Evolutionary conservation across 37 sponge, comb jelly and placozoan genomes (phyloP).

Genomic region (Mnemiopsis leidyi): DNA sequence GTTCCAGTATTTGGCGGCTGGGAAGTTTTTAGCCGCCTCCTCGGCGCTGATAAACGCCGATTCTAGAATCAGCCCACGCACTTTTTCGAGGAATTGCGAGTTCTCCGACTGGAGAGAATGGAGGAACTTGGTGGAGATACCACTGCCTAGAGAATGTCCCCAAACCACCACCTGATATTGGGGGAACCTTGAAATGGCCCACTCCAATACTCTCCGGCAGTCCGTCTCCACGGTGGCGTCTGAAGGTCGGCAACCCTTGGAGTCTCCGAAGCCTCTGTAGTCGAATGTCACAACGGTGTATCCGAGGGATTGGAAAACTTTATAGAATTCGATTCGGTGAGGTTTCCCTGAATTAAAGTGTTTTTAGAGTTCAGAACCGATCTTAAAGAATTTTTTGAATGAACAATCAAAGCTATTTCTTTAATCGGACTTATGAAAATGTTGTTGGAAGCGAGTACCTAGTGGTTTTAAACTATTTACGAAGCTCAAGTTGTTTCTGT

Average conservation of each 20-base stretch:
- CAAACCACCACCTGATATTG: conserved; percentile 72
- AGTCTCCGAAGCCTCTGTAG: conserved; percentile 88
- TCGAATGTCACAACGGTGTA: conserved; percentile 84
- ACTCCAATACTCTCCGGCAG: conserved; percentile 71
- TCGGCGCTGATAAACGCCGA: conserved; percentile 58
- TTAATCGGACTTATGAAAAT: neutral
- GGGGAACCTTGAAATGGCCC: conserved; percentile 70
- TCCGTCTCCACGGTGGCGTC: conserved; percentile 82
- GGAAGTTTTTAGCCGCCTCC: conserved; percentile 48
- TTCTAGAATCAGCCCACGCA: conserved; percentile 3
- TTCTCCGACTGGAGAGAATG: conserved; percentile 42
- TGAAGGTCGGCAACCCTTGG: conserved; percentile 70
- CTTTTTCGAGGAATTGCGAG: neutral
- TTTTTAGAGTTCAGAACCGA: neutral
- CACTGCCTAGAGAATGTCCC: conserved; percentile 91
- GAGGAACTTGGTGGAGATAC: conserved; percentile 73
- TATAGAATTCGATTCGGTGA: conserved; percentile 78
- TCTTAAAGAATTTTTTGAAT: neutral
- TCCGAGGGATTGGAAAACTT: conserved; percentile 68
- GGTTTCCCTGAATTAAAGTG: conserved; percentile 27
- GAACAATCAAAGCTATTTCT: neutral
- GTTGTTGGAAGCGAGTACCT: too few species aligned
- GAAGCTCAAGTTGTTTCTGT: too few species aligned
- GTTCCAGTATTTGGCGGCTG: conserved; percentile 45
- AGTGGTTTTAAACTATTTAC: too few species aligned